Evolutionary conservation across 2,888 invertebrate genomes (phyloP).

Genomic region (Allacma fusca): DNA sequence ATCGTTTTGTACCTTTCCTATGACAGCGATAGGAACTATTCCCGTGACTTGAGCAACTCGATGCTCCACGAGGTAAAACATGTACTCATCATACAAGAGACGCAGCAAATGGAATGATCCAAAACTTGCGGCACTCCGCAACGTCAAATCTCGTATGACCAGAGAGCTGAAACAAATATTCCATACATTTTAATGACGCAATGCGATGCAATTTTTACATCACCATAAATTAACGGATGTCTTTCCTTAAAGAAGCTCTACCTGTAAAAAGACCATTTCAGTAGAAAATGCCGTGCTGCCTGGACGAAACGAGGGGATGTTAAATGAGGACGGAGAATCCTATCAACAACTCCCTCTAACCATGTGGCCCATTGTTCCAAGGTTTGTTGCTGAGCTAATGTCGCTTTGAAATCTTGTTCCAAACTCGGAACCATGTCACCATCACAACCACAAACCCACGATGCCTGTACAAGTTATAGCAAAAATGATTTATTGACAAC

Average conservation of each 20-base stretch:
- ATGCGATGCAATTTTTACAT: too few relatives aligned
- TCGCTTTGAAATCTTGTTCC: slow-evolving; percentile 90
- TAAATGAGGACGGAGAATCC: slow-evolving; percentile 87
- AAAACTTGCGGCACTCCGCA: slow-evolving; percentile 96
- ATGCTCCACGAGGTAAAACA: slow-evolving; percentile 98
- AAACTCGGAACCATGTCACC: slow-evolving; percentile 79
- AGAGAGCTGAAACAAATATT: slow-evolving; percentile 75
- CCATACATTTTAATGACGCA: neutral
- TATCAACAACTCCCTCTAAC: slow-evolving; percentile 92
- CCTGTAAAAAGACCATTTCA: slow-evolving; percentile 99
- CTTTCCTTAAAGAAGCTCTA: too few relatives aligned
- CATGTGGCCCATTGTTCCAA: slow-evolving; percentile 98
- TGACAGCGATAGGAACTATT: slow-evolving; percentile 93
- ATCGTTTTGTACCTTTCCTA: slow-evolving; percentile 71
- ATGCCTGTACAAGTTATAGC: slow-evolving; percentile 80
- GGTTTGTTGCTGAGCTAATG: slow-evolving; percentile 88
- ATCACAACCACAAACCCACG: slow-evolving; percentile 98
- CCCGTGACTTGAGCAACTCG: slow-evolving; percentile 90
- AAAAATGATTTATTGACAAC: too few relatives aligned
- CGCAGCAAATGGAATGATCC: slow-evolving; percentile 94
- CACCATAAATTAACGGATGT: too few relatives aligned
- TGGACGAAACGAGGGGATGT: slow-evolving; percentile 82
- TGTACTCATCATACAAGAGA: slow-evolving; percentile 97
- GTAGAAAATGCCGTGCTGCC: slow-evolving; percentile 88
- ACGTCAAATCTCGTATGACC: slow-evolving; percentile 95